phyloP scores from a whole-genome alignment of 1,140 invertebrate species.

The Amyelois transitella region DNA sequence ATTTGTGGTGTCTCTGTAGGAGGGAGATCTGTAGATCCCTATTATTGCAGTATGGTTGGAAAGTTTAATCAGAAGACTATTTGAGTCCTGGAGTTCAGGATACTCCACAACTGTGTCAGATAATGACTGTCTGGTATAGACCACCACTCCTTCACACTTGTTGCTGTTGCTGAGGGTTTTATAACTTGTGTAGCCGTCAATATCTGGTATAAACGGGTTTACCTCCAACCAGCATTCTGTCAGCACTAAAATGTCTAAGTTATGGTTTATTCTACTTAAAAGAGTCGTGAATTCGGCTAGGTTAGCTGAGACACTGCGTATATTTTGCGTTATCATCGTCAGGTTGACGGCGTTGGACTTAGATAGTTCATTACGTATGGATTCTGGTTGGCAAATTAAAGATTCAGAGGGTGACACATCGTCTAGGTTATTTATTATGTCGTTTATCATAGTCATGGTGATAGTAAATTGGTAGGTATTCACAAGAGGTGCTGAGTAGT shows the following conservation, averaged over 20 bases:
- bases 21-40: conserved; percentile 3
- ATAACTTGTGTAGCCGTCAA: not conserved
- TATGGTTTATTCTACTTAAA: not conserved
- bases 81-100: not conserved
- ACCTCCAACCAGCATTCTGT: conserved; percentile 8
- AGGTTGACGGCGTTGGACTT: too few species aligned
- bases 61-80: conserved; percentile 2
- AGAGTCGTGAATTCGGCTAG: not conserved
- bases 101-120: not conserved
- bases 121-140: not conserved
- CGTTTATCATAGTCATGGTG: too few species aligned
- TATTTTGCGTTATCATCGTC: too few species aligned
- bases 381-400: too few species aligned
- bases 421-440: too few species aligned
- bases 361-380: too few species aligned
- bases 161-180: not conserved
- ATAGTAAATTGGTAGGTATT: too few species aligned
- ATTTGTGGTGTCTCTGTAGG: not conserved
- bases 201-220: not conserved
- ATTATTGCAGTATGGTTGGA: not conserved
- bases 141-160: conserved; percentile 9
- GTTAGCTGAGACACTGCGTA: too few species aligned
- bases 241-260: not conserved
- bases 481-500: too few species aligned
- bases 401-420: too few species aligned